Evolutionary conservation across 2,113 vertebrate species (phyloP).

Genomic region (Callocephalon fimbriatum): DNA sequence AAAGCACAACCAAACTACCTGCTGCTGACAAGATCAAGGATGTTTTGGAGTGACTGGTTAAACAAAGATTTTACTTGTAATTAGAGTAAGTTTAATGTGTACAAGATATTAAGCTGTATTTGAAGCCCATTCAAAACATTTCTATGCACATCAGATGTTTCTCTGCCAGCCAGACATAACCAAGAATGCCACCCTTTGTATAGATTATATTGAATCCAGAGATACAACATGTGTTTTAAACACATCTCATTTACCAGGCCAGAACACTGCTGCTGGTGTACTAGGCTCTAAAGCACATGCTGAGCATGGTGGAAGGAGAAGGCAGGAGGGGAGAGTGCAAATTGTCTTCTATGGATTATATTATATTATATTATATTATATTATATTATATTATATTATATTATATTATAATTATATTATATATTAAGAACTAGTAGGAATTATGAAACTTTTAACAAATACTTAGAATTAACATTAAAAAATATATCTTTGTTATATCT

Average conservation of each 20-base stretch:
- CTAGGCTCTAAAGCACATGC: not conserved
- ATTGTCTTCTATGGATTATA: not conserved
- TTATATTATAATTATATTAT: too few relatives aligned
- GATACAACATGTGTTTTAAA: not conserved
- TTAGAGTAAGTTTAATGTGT: fast-evolving
- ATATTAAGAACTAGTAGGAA: not conserved
- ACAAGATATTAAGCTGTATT: not conserved
- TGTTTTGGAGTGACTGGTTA: not conserved
- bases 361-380: too few relatives aligned
- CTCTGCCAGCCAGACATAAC: not conserved
- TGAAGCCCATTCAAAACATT: not conserved
- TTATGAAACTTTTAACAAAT: not conserved
- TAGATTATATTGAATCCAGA: not conserved
- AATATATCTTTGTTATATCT: not conserved
- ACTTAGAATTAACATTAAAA: not conserved
- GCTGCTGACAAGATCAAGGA: not conserved
- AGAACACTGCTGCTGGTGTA: not conserved
- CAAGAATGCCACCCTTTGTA: not conserved
- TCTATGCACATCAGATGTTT: not conserved
- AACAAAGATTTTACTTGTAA: not conserved
- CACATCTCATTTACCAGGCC: not conserved
- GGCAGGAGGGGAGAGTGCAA: not conserved
- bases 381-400: not conserved
- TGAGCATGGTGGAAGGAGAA: fast-evolving
- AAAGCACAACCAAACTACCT: not conserved